Base-by-base conservation (phyloP, 37 sponge, comb jelly and placozoan species). In the Aplysina aerophoba region DNA sequence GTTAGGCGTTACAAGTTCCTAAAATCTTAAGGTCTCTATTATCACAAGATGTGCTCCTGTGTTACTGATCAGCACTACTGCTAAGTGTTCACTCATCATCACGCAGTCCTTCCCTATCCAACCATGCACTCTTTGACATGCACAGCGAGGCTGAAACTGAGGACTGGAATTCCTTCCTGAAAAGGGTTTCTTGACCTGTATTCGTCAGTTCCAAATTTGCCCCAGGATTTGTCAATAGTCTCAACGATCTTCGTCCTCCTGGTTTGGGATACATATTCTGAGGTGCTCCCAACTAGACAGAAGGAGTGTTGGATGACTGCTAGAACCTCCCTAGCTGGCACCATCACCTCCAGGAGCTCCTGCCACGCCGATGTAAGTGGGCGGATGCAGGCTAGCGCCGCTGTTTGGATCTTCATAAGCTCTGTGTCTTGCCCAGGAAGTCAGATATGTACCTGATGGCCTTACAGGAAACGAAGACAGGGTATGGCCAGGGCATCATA, bases 291-390 rank as follows among this genome's bases (percentile, higher is more conserved):
- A 62, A 62, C 25, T 11, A 62, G 11, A 5, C 63, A 62, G 11
- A 62, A 25, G 63, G 63, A 62, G n/a, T 25, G n/a, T 25, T 62
- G 63, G 12, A 62, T 62, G 25, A 62, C 12, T 27, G 63, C n/a
- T 62, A 62, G 63, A 8, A 62, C 63, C 63, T 13, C 4, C 25
- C 25, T 62, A 27, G 63, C 63, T 62, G 63, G 63, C 12, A 62
- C 12, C 63, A 62, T 62, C 4, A 62, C 63, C 63, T 62, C 63
- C n/a, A 62, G 63, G 25, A 62, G 63, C 12, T 72, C 73, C 20
- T 72, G 55, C 84, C 84, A 84, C 6, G 84, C 84, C 28, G 84
- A 69, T 37, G 54, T 30, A 13, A 84, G 72, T 4, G 84, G 84
- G 17, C 73, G 55, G 57, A 66, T 40, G 25, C 24, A 50, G 31